Evolutionary conservation across 2,797 vertebrate genomes (phyloP).

Genomic region (Anabacerthia variegaticeps): DNA sequence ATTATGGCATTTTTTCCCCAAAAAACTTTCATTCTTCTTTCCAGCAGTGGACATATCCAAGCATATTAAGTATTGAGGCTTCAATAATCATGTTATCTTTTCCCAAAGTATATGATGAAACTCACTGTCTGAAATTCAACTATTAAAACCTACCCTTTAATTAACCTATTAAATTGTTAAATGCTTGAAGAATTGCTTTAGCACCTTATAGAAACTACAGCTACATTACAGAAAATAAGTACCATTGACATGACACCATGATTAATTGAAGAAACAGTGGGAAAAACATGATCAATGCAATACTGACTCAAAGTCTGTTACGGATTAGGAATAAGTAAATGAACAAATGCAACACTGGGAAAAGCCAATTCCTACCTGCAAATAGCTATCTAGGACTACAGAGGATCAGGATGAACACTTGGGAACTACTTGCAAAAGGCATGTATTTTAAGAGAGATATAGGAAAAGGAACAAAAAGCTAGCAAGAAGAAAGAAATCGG

Average conservation of each 20-base stretch:
- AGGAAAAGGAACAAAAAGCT: background rate
- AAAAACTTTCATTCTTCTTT: background rate
- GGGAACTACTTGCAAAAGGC: background rate
- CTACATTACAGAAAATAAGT: background rate
- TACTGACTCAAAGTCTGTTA: background rate
- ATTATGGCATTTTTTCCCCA: too few relatives aligned
- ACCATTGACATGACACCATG: background rate
- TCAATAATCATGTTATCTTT: background rate
- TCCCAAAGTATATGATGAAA: background rate
- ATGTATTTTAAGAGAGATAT: background rate
- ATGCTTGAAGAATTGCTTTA: background rate
- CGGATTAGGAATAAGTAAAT: background rate
- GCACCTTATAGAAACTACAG: background rate
- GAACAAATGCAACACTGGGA: background rate
- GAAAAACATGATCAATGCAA: background rate
- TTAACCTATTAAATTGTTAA: background rate
- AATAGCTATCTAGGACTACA: background rate
- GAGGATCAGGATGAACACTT: background rate
- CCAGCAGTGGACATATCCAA: background rate
- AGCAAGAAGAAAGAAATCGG: background rate
- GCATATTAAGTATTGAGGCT: background rate
- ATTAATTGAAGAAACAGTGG: background rate
- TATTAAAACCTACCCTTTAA: background rate
- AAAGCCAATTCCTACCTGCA: background rate
- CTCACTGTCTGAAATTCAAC: background rate